Evolutionary conservation across 2,797 vertebrate genomes (phyloP).

Genomic region (Pelodytes ibericus): DNA sequence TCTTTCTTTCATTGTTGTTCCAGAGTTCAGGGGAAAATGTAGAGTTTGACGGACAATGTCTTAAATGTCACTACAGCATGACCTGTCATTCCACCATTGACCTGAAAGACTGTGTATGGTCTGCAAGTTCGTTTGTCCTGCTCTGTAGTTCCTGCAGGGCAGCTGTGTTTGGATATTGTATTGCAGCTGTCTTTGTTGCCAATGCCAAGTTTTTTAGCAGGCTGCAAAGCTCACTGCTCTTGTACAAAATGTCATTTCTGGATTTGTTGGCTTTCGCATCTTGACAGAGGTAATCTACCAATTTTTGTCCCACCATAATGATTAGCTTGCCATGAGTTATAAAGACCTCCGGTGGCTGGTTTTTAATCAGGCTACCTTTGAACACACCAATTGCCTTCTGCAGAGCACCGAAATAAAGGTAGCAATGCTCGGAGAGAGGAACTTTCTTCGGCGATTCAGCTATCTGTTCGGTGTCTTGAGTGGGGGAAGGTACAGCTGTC

Average conservation of each 20-base stretch:
- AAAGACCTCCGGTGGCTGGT: slow-evolving; percentile 85
- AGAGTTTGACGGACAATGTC: neutral
- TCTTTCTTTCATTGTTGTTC: neutral
- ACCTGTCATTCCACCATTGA: slow-evolving; percentile 72
- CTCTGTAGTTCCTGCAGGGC: slow-evolving; percentile 74
- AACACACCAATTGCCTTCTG: slow-evolving; percentile 85
- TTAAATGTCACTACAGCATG: neutral
- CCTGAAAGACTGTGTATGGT: slow-evolving; percentile 80
- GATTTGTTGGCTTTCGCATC: slow-evolving; percentile 73
- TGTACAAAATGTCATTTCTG: slow-evolving; percentile 75
- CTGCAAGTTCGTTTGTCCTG: slow-evolving; percentile 75
- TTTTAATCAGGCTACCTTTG: slow-evolving; percentile 70
- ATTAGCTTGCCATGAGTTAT: slow-evolving; percentile 91
- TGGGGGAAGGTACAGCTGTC: neutral
- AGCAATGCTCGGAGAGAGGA: slow-evolving; percentile 77
- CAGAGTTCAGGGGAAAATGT: neutral
- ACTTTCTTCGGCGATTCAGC: slow-evolving; percentile 55
- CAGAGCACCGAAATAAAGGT: slow-evolving; percentile 88
- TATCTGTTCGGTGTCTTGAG: neutral
- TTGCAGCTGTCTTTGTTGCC: slow-evolving; percentile 86
- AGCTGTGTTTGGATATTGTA: slow-evolving; percentile 74
- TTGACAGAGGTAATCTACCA: slow-evolving; percentile 85
- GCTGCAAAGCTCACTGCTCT: slow-evolving; percentile 85
- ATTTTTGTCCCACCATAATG: slow-evolving; percentile 91
- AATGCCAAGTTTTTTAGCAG: slow-evolving; percentile 88